Conservation (phyloP, 1,140 invertebrate species). For the Rhyacophila brunnea region DNA sequence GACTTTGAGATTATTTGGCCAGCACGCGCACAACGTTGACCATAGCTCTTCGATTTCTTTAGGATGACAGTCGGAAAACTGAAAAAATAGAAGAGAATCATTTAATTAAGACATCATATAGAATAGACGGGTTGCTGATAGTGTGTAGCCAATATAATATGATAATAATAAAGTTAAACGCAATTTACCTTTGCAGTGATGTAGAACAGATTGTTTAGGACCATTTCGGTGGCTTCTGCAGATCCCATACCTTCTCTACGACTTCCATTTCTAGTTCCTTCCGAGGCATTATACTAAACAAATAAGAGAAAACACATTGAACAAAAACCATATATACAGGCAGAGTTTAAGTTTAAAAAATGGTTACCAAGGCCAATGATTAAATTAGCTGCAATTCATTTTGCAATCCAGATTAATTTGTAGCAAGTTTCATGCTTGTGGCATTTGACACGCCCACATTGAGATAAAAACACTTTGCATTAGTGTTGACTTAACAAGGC, state of each 20-base stretch:
- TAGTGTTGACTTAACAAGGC: too few species aligned
- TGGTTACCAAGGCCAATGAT: too few species aligned
- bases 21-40: constrained; percentile 91
- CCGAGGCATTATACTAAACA: constrained; percentile 68
- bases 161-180: not conserved
- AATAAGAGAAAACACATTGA: too few species aligned
- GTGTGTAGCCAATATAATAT: not conserved
- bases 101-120: not conserved
- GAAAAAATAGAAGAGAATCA: constrained; percentile 38
- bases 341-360: too few species aligned
- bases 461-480: too few species aligned
- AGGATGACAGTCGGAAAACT: constrained; percentile 94
- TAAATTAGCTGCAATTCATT: too few species aligned
- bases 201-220: constrained; percentile 98
- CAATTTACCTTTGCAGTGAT: constrained; percentile 86
- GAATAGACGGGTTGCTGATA: not conserved
- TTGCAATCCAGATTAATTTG: too few species aligned
- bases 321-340: too few species aligned
- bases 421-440: too few species aligned
- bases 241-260: constrained; percentile 93
- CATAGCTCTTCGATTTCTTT: constrained; percentile 94
- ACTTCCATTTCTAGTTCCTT: constrained; percentile 60
- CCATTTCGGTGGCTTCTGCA: constrained; percentile 98
- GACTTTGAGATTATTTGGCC: constrained; percentile 96
- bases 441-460: too few species aligned